Evolutionary conservation across 2,797 vertebrate species (phyloP).

Genomic region (Perdix hodgsoniae): DNA sequence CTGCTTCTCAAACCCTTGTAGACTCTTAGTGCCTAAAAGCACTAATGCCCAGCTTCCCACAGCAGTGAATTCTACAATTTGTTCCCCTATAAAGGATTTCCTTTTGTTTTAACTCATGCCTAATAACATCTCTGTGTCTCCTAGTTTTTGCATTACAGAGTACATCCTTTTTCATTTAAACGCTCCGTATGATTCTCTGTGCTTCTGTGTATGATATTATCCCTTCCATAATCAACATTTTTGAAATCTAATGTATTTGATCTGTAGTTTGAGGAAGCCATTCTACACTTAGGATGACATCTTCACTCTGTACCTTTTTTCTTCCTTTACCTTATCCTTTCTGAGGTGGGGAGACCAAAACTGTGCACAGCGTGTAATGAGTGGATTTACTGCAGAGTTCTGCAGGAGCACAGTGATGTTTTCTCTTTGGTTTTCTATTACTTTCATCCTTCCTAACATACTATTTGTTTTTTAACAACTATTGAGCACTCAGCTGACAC

Average conservation of each 20-base stretch:
- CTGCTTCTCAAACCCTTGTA: neutral
- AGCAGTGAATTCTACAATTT: slow-evolving; percentile 1
- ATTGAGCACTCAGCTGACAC: slow-evolving; percentile 38
- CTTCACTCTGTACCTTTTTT: neutral
- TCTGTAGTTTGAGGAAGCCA: neutral
- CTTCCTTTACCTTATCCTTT: neutral
- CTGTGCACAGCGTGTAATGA: neutral
- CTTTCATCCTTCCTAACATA: slow-evolving; percentile 26
- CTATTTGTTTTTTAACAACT: slow-evolving; percentile 37
- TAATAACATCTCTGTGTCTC: neutral
- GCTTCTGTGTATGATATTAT: neutral
- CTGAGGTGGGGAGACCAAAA: neutral
- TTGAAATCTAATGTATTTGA: neutral
- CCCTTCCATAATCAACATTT: neutral
- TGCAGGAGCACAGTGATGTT: neutral
- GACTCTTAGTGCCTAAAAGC: neutral
- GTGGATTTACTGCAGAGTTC: slow-evolving; percentile 7
- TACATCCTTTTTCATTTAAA: neutral
- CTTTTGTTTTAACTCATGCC: neutral
- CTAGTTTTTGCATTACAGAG: neutral
- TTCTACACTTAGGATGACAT: neutral
- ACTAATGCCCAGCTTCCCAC: neutral
- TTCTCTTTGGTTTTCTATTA: slow-evolving; percentile 39
- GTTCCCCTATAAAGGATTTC: neutral
- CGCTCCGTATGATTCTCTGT: neutral